Evolutionary conservation across 1,140 invertebrate species (phyloP), one percentile per base, ranked within the genome.

Genomic region (Euwallacea similis): DNA sequence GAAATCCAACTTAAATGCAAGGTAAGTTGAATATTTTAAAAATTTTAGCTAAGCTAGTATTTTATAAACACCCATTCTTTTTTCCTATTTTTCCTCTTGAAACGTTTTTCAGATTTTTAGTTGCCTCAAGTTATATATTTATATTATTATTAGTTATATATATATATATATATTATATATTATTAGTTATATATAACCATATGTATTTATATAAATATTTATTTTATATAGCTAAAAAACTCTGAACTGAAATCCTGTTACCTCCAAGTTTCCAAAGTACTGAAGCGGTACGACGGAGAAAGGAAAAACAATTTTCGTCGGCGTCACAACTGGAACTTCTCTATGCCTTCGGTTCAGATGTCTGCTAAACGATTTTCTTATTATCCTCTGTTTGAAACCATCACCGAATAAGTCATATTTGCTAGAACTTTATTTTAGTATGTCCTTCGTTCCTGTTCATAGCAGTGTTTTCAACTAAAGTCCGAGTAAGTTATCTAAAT

Each of bases 1-100:
- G 74, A 76, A 63, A 72, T 72, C 16, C 73, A 73, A 56, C 53
- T 68, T 44, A 75, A 64, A 50, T 76, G 71, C 21, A 76, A 76
- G 69, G 73, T 74, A 68, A 59, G 11, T 63, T 11, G 2, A 58
- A 11, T 58, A 2, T 13, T 58, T 58, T 58, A 50, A 50, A 33
- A 33, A 33, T 33, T 33, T 33, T 50, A 2, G 10, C 13, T 50
- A 50, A 11, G 2, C 47, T 50, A 13, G 13, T 2, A 2, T 50
- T 11, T 11, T 6, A 11, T 0, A 50, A 50, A 50, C 6, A 11
- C 6, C 47, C 47, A 11, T 50, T 50, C 21, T 33, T 33, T 33
- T 33, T 4, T 33, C 4, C 21, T 33, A 33, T 33, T 33, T 33
- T 33, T 1, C 21, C 21, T 33, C 21, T 33, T 33, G 4, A 33